Base-by-base conservation (phyloP, 2,888 invertebrate genomes). In the Iphiclides podalirius region DNA sequence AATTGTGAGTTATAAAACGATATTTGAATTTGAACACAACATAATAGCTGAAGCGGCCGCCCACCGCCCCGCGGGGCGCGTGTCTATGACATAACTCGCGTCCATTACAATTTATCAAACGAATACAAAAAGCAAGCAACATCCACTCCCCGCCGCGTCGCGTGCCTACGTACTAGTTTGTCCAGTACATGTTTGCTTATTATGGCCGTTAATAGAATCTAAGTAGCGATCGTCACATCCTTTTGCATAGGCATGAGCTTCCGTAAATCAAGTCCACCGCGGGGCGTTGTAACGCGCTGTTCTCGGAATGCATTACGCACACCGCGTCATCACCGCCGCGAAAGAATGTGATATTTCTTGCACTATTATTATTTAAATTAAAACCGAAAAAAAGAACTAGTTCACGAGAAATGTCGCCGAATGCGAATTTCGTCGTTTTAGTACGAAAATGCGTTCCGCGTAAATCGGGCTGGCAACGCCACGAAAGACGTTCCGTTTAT, bases 21-120 rank as follows among this genome's bases (percentile, higher is more conserved):
- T 80, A 80, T 71, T n/a, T n/a, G n/a, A n/a, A 79, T 81, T 72
- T 79, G 70, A 70, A 77, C 75, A 73, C 72, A 75, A 68, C 73
- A 67, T 59, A 71, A 72, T 16, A 67, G 65, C 68, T 80, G 79
- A 79, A 78, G 66, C 66, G 66, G 66, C 67, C 70, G 69, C 70
- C 69, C 72, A 67, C 73, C 52, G 68, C 63, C 64, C 69, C 61
- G 71, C 73, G 64, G 69, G 70, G 67, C 61, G 64, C 67, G 60
- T 55, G 53, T 63, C 72, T 69, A 69, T 78, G 79, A 84, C 83
- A 83, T 78, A 80, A 79, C 81, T 75, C 66, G 63, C 67, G 64
- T 62, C 80, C 75, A 84, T 83, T 84, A 85, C 71, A 76, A 81
- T 85, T 73, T 79, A 78, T 81, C 79, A 80, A 75, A 72, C 63